Evolutionary conservation across 2,797 vertebrate species (phyloP).

Genomic region (Coranthus polyacanthus): DNA sequence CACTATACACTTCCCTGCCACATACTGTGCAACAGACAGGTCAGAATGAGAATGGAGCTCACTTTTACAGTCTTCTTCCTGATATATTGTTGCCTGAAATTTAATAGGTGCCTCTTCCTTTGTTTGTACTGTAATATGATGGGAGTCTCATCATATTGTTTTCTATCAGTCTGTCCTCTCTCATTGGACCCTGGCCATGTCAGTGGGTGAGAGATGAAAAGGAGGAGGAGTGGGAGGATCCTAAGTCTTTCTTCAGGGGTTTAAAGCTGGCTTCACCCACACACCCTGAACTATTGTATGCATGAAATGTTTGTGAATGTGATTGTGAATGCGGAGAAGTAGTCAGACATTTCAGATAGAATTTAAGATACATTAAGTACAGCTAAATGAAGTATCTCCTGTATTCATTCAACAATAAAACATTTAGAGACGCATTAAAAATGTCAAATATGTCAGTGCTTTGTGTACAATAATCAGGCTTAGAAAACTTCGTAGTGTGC

Average conservation of each 20-base stretch:
- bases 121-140: constrained; percentile 67
- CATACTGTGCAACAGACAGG: constrained; percentile 25
- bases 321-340: constrained; percentile 30
- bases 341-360: constrained; percentile 36
- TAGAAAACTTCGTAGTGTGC: constrained; percentile 39
- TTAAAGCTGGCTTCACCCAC: constrained; percentile 72
- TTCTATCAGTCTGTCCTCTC: constrained; percentile 61
- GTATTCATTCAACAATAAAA: background rate
- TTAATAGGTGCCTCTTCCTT: constrained; percentile 59
- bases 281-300: constrained; percentile 58
- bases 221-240: constrained; percentile 72
- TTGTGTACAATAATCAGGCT: constrained; percentile 12
- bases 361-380: background rate
- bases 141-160: constrained; percentile 37
- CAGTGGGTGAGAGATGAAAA: constrained; percentile 72
- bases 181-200: constrained; percentile 70
- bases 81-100: constrained; percentile 56
- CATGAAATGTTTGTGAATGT: constrained; percentile 57
- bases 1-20: constrained; percentile 8
- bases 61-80: constrained; percentile 54
- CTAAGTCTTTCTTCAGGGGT: constrained; percentile 68
- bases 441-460: constrained; percentile 8
- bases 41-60: constrained; percentile 38
- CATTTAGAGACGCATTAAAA: constrained; percentile 25
- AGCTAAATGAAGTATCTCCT: constrained; percentile 1